Conservation (phyloP, 1,140 invertebrate genomes). For the Drosophila bipectinata region DNA sequence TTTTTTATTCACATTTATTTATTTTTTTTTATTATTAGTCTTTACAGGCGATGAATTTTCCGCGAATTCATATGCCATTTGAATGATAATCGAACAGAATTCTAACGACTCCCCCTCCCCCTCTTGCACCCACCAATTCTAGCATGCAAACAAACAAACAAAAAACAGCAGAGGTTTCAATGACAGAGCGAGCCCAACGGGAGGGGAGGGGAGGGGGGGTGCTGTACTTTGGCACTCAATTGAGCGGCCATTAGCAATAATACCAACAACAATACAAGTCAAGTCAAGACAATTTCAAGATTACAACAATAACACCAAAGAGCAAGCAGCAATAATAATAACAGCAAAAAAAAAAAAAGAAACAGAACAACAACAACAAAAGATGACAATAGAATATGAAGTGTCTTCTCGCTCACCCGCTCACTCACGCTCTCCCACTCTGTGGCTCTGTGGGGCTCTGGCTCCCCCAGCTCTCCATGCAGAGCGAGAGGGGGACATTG, state of each 20-base stretch:
- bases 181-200: not conserved
- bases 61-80: constrained; percentile 4
- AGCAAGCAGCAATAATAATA: constrained; percentile 37
- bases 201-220: not conserved
- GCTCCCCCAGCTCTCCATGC: not conserved
- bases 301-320: constrained; percentile 59
- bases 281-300: constrained; percentile 76
- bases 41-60: not conserved
- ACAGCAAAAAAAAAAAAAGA: constrained; percentile 27
- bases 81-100: constrained; percentile 2
- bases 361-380: constrained; percentile 53
- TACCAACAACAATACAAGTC: constrained; percentile 54
- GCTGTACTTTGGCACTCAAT: constrained; percentile 79
- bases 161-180: not conserved
- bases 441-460: not conserved
- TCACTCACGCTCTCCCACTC: constrained; percentile 1
- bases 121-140: not conserved
- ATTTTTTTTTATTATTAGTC: not conserved
- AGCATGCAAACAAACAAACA: constrained; percentile 14
- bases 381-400: constrained; percentile 78
- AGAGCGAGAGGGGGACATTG: constrained; percentile 36
- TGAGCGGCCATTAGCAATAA: constrained; percentile 78
- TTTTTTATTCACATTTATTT: too few relatives aligned
- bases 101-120: not conserved
- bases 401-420: constrained; percentile 35